Conservation (phyloP, 2,797 vertebrate genomes). For the Alauda arvensis region DNA sequence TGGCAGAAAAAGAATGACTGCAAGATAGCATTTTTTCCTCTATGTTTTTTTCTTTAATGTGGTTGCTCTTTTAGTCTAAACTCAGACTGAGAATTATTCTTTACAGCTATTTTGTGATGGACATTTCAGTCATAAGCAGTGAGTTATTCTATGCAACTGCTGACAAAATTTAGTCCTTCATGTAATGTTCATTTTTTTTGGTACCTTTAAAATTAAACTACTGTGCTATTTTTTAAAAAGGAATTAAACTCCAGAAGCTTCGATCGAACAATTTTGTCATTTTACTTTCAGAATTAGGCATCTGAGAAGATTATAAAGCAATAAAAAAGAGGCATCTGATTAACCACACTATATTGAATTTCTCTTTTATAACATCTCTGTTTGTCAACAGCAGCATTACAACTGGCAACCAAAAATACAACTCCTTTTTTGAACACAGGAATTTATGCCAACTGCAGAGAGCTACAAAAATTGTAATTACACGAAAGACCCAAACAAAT, state of each 20-base stretch:
- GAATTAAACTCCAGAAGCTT: constrained; percentile 19
- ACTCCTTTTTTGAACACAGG: neutral
- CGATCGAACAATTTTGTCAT: neutral
- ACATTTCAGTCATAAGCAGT: neutral
- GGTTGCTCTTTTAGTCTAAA: neutral
- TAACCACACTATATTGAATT: constrained; percentile 25
- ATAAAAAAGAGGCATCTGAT: constrained; percentile 27
- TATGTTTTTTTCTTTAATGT: neutral
- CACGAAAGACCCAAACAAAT: constrained; percentile 13
- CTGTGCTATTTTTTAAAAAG: constrained; percentile 18
- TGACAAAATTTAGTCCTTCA: neutral
- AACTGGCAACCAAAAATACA: constrained; percentile 15
- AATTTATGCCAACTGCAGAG: constrained; percentile 22
- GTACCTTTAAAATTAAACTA: constrained; percentile 3
- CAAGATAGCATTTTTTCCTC: neutral
- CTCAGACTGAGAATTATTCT: neutral
- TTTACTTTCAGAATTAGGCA: constrained; percentile 42
- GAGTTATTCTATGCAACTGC: neutral
- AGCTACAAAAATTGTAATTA: constrained; percentile 24
- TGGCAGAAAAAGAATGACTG: constrained; percentile 3
- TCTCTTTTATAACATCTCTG: constrained; percentile 38
- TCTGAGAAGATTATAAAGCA: constrained; percentile 24
- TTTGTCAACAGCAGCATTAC: constrained; percentile 27
- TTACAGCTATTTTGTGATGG: neutral
- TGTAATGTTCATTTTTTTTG: neutral